Evolutionary conservation across 2,888 invertebrate species (phyloP).

Genomic region (Gonocerus acuteangulatus): DNA sequence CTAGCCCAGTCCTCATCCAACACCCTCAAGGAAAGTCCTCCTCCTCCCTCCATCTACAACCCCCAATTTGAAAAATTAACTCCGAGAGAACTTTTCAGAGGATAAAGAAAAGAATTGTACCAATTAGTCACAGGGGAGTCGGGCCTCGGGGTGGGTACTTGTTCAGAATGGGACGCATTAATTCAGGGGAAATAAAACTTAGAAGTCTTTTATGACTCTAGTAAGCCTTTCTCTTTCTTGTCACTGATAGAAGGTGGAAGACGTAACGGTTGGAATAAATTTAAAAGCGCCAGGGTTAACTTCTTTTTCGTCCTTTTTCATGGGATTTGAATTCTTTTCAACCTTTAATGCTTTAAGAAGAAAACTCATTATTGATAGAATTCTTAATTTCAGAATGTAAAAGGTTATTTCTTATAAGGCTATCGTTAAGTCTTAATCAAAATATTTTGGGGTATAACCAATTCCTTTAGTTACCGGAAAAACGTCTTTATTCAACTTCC

Average conservation of each 20-base stretch:
- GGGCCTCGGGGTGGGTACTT: neutral
- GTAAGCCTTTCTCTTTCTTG: slow-evolving; percentile 8
- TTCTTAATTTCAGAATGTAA: too few relatives aligned
- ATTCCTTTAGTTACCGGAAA: too few relatives aligned
- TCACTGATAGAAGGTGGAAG: neutral
- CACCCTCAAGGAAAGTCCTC: neutral
- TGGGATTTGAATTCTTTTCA: too few relatives aligned
- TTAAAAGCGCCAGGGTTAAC: too few relatives aligned
- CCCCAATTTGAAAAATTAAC: slow-evolving; percentile 1
- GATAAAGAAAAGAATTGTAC: slow-evolving; percentile 15
- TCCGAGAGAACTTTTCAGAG: neutral
- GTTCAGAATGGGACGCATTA: slow-evolving; percentile 18
- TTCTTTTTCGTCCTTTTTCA: too few relatives aligned
- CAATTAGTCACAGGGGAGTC: slow-evolving; percentile 12
- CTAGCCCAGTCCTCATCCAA: neutral
- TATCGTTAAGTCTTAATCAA: too few relatives aligned
- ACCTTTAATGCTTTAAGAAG: too few relatives aligned
- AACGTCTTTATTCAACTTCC: too few relatives aligned
- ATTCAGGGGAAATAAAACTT: slow-evolving; percentile 20
- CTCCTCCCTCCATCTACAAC: neutral
- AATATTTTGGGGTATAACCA: too few relatives aligned
- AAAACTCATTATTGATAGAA: too few relatives aligned
- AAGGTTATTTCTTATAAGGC: too few relatives aligned
- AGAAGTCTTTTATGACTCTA: slow-evolving; percentile 8
- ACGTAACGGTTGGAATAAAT: neutral